phyloP scores from a whole-genome alignment of 2,797 vertebrate genomes.

The Hyperoplus lanceolatus region DNA sequence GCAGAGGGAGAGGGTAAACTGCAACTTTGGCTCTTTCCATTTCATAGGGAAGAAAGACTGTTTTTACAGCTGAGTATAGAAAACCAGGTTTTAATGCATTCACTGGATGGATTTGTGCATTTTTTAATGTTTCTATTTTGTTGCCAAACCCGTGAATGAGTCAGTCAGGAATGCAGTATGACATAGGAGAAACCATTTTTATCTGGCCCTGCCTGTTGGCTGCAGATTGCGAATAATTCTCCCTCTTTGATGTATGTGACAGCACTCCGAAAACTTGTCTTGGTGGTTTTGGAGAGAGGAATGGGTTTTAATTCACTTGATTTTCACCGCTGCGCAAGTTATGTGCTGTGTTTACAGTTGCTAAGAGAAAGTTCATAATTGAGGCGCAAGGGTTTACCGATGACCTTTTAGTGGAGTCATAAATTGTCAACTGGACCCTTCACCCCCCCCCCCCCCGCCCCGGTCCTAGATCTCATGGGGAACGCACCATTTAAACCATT shows the following conservation, averaged over 20 bases:
- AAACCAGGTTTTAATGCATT: slow-evolving; percentile 56
- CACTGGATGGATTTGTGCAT: slow-evolving; percentile 51
- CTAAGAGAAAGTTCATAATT: slow-evolving; percentile 65
- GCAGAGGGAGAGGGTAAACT: slow-evolving; percentile 55
- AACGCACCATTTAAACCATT: slow-evolving; percentile 80
- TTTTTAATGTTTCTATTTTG: slow-evolving; percentile 61
- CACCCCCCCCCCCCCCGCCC: slow-evolving; percentile 65
- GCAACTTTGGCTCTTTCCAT: slow-evolving; percentile 54
- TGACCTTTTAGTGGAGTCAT: slow-evolving; percentile 77
- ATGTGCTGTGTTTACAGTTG: slow-evolving; percentile 69
- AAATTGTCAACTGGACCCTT: slow-evolving; percentile 75
- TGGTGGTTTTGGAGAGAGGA: slow-evolving; percentile 40
- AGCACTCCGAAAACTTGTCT: slow-evolving; percentile 48
- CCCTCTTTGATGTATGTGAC: slow-evolving; percentile 66
- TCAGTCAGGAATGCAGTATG: slow-evolving; percentile 58
- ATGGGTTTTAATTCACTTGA: slow-evolving; percentile 58
- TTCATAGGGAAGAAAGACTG: slow-evolving; percentile 55
- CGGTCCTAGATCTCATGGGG: slow-evolving; percentile 60
- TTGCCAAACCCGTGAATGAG: slow-evolving; percentile 58
- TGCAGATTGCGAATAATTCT: slow-evolving; percentile 72
- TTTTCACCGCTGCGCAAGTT: slow-evolving; percentile 49
- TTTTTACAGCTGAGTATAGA: slow-evolving; percentile 55
- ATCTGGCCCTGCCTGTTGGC: slow-evolving; percentile 70
- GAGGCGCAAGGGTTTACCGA: slow-evolving; percentile 46
- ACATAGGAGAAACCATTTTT: slow-evolving; percentile 71